These are phyloP conservation scores for Myiozetetes cayanensis DNA, from an alignment of 2,113 vertebrate species.

Conservation along the genomic window DNA sequence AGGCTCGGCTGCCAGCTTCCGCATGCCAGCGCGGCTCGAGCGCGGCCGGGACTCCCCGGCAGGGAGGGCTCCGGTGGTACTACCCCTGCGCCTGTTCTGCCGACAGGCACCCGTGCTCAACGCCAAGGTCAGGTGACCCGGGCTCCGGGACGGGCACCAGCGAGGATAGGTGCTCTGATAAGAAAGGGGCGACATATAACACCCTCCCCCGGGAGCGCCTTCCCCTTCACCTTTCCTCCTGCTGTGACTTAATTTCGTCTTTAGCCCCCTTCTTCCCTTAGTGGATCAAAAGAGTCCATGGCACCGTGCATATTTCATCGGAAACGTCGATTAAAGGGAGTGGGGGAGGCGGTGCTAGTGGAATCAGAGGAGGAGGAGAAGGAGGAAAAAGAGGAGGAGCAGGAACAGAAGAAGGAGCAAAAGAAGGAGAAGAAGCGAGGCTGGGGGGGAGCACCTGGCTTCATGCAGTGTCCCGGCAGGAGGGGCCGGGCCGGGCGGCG, in stretches of 20 bases:
- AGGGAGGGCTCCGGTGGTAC: not conserved
- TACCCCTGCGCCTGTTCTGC: not conserved
- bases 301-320: not conserved
- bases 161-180: not conserved
- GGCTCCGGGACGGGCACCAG: not conserved
- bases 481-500: not conserved
- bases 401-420: too few relatives aligned
- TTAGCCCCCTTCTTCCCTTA: not conserved
- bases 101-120: not conserved
- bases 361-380: not conserved
- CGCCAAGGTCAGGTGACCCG: not conserved
- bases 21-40: not conserved
- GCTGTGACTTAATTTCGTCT: not conserved
- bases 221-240: not conserved
- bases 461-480: not conserved
- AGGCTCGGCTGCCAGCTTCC: not conserved
- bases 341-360: not conserved
- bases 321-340: not conserved
- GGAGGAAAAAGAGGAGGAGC: not conserved
- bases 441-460: not conserved
- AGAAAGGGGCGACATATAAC: not conserved
- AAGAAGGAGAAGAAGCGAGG: not conserved
- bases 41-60: fast-evolving
- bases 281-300: not conserved
- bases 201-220: not conserved